Base-by-base conservation (phyloP, 2,113 vertebrate genomes). In the Maccullochella peelii region DNA sequence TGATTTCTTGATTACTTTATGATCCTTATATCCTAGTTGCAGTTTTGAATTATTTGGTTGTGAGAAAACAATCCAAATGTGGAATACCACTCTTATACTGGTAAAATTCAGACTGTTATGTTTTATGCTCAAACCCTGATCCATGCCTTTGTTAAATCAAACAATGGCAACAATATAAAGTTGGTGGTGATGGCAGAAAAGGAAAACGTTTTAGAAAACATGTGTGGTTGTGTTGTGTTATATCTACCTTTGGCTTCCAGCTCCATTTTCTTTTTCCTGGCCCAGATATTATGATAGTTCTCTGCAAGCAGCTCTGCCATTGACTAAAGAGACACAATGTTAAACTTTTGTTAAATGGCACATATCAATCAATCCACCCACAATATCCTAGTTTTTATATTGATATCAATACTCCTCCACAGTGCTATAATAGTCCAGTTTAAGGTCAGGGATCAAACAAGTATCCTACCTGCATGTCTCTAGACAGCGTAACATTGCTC, bases 231-330 rank as follows among this genome's bases (percentile, higher is more conserved):
- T 74, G 4, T 25, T 63, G 6, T 61, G 11, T 40, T 20, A 49
- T 40, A 38, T 82, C 67, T 95, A 99, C 98, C 98, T 99, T 99
- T 99, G 86, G 97, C 96, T 94, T 99, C 98, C 71, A 99, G 94
- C 52, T 99, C 98, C 75, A 96, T 82, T 86, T 99, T 99, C 95
- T 98, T 99, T 92, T 97, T 98, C 93, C 97, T 97, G 65, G 98
- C 97, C 98, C 98, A 99, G 87, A 97, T 97, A 59, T 99, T 99
- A 88, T 99, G 98, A 90, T 98, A 98, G 91, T 99, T 99, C 92
- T 99, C 98, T 23, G 98, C 98, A 88, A 99, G 97, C 94, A 98
- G 97, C 85, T 99, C 98, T 65, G 98, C 97, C 97, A 99, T 97
- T 18, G 98, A 96, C 98, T 99, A 91, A 57, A 92, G 59, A 75